Evolutionary conservation across 2,888 invertebrate species (phyloP).

Genomic region (Orthonychiurus folsomi): DNA sequence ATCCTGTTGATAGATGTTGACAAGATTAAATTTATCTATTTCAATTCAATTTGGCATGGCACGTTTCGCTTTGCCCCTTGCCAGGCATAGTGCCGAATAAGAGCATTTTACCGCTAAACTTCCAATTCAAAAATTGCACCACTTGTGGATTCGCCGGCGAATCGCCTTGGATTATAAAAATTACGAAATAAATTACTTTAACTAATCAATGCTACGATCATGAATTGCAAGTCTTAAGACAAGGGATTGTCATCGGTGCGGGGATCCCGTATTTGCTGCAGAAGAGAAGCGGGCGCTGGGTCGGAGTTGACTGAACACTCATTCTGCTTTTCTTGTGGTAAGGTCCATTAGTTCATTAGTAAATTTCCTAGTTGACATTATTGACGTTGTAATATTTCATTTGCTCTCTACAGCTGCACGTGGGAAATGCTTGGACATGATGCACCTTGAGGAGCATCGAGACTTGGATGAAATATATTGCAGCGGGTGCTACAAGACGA

Average conservation of each 20-base stretch:
- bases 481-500: conserved; percentile 7
- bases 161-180: no score
- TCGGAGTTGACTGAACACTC: conserved; percentile 9
- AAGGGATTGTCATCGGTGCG: conserved; percentile 7
- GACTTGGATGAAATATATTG: conserved; percentile 10
- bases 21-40: not conserved
- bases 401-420: conserved; percentile 7
- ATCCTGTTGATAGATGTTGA: no score
- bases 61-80: no score
- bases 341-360: not conserved
- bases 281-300: conserved; percentile 9
- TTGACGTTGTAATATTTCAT: no score
- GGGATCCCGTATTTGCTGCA: conserved; percentile 7
- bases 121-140: no score
- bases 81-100: no score
- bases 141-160: no score
- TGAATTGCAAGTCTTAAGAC: not conserved
- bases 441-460: conserved; percentile 8
- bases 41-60: not conserved
- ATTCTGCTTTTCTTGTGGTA: conserved; percentile 10
- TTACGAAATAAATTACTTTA: no score
- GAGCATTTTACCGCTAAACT: no score
- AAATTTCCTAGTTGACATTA: not conserved
- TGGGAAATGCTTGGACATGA: conserved; percentile 3
- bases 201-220: no score